Evolutionary conservation across 2,797 vertebrate species (phyloP), one percentile per base, ranked within the genome.

Genomic region (Megaceryle alcyon): DNA sequence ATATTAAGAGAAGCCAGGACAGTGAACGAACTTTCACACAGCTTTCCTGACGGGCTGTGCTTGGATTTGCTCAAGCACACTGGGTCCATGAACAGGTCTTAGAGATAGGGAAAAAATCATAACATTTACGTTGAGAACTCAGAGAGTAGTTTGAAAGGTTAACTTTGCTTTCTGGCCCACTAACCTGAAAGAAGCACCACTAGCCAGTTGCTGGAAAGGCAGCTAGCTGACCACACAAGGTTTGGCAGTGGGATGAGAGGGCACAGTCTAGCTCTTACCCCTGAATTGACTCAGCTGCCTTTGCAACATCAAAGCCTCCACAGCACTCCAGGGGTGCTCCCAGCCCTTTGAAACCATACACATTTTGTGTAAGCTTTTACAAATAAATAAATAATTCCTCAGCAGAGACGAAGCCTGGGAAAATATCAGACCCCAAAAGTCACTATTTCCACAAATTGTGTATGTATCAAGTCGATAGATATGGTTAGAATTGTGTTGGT

Each of bases 201-300:
- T 31, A 35, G 29, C 26, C 68, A 41, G 70, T 33, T 76, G 83
- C 69, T 61, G 46, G 37, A n/a, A 31, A 86, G 84, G 54, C 60
- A 61, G 48, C 71, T 15, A 25, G 49, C 82, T 90, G 90, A 57
- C 83, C 90, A 71, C 86, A 57, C 86, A 68, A 63, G 35, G 12
- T 37, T 28, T 54, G 88, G 43, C 0, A 2, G 33, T 60, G 70
- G 71, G 31, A 82, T 26, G 82, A 68, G 79, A 71, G 82, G 91
- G 90, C 86, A 84, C 53, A 37, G 3, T 12, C 48, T 0, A 26
- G 39, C 73, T 44, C 77, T 43, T 80, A 44, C 39, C 28, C 46
- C 68, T 75, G 64, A 90, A 95, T 85, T 97, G 92, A 95, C 81
- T 95, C 96, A 97, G 96, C 94, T 96, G 95, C 77, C 71, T 94